Evolutionary conservation across 2,113 vertebrate genomes (phyloP).

Genomic region (Zeus faber): DNA sequence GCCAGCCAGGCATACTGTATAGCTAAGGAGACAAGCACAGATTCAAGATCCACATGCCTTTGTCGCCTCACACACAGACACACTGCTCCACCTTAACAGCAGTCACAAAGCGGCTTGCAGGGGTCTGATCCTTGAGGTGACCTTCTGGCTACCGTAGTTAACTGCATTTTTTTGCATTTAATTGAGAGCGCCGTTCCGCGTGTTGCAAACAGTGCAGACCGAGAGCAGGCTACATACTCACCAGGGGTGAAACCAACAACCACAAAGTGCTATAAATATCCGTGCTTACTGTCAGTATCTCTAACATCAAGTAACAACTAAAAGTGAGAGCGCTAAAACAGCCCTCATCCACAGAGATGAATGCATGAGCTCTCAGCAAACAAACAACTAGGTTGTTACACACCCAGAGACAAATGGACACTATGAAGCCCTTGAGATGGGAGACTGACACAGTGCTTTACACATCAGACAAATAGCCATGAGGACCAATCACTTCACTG

Average conservation of each 20-base stretch:
- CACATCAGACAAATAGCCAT: not conserved
- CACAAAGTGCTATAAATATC: not conserved
- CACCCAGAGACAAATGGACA: not conserved
- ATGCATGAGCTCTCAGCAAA: not conserved
- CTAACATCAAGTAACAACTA: not conserved
- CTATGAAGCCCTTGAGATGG: not conserved
- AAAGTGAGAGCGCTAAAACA: not conserved
- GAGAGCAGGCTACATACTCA: not conserved
- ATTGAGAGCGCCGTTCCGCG: not conserved
- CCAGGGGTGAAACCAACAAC: not conserved
- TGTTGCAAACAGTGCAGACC: not conserved
- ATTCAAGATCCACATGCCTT: not conserved
- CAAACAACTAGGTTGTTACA: slow-evolving; percentile 8
- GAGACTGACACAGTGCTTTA: not conserved
- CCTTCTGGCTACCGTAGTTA: not conserved
- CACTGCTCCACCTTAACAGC: not conserved
- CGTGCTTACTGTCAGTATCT: not conserved
- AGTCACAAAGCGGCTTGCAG: too few relatives aligned
- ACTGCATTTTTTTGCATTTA: not conserved
- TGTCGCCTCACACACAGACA: not conserved
- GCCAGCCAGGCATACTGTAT: not conserved
- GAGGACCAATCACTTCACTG: slow-evolving; percentile 3
- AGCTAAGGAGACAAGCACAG: not conserved
- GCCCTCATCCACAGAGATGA: not conserved
- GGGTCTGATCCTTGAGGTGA: not conserved